Evolutionary conservation across 2,797 vertebrate genomes (phyloP).

Genomic region (Pseudopleuronectes americanus): DNA sequence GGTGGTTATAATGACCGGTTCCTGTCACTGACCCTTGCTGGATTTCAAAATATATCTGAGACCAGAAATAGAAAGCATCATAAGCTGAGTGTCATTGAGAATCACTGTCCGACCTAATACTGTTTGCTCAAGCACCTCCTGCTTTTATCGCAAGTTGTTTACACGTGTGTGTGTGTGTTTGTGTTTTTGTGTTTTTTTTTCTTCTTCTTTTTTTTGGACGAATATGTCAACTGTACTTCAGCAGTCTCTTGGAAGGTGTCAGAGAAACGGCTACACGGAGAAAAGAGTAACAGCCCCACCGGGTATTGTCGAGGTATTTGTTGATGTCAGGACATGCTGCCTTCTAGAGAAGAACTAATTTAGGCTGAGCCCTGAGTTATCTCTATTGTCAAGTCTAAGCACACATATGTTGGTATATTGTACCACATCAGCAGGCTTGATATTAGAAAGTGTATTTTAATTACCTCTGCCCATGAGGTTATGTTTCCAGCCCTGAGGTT

Average conservation of each 20-base stretch:
- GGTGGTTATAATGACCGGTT: slow-evolving; percentile 31
- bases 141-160: slow-evolving; percentile 54
- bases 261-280: slow-evolving; percentile 28
- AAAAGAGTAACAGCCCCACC: slow-evolving; percentile 23
- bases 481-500: too few species aligned
- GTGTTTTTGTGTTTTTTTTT: background rate
- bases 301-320: slow-evolving; percentile 17
- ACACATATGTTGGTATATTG: too few species aligned
- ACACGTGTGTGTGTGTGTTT: slow-evolving; percentile 8
- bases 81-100: slow-evolving; percentile 51
- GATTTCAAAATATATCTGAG: slow-evolving; percentile 54
- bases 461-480: too few species aligned
- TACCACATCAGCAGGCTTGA: too few species aligned
- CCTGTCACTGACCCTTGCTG: slow-evolving; percentile 38
- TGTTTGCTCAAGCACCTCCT: slow-evolving; percentile 35
- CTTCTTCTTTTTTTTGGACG: slow-evolving; percentile 22
- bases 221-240: slow-evolving; percentile 44
- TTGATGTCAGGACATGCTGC: slow-evolving; percentile 22
- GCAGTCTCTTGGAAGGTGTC: slow-evolving; percentile 43
- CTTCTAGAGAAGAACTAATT: background rate
- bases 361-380: background rate
- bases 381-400: too few species aligned
- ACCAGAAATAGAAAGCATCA: slow-evolving; percentile 60
- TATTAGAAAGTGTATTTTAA: too few species aligned
- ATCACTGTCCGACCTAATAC: slow-evolving; percentile 33